These are phyloP conservation scores for Drosophila lacteicornis DNA, from an alignment of 1,140 invertebrate species.

Conservation along the genomic window DNA sequence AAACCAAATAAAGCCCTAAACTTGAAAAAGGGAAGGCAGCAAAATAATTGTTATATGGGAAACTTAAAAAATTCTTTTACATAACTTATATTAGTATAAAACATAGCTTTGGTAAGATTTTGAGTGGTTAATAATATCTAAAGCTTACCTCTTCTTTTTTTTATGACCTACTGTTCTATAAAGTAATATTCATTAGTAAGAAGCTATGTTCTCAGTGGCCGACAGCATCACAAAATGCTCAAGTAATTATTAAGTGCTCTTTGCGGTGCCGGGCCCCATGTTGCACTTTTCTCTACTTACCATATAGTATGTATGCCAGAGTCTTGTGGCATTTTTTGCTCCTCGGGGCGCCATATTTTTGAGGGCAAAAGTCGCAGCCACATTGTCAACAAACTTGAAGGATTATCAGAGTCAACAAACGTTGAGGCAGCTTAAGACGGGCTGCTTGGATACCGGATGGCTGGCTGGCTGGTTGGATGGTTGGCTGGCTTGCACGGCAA, in stretches of 20 bases:
- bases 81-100: no score
- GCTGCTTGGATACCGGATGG: constrained; percentile 9
- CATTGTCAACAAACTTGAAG: constrained; percentile 82
- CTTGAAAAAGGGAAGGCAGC: no score
- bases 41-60: no score
- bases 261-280: constrained; percentile 57
- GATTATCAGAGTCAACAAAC: constrained; percentile 83
- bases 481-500: constrained; percentile 23
- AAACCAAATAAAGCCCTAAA: not conserved
- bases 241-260: constrained; percentile 83
- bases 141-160: no score
- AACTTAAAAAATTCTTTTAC: no score
- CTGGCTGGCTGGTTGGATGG: constrained; percentile 13
- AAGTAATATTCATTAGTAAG: not conserved
- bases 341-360: constrained; percentile 69
- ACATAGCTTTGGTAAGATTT: no score
- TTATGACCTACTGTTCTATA: not conserved
- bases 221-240: constrained; percentile 72
- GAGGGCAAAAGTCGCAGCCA: constrained; percentile 77
- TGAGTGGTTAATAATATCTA: no score
- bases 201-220: constrained; percentile 1
- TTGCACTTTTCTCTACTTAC: constrained; percentile 41
- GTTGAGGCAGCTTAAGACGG: constrained; percentile 52
- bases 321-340: constrained; percentile 60
- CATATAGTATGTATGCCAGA: constrained; percentile 28